A percentile compares a stretch with the other conserved stretches of the same genome.
These are phyloP conservation scores for Bacillus rossius DNA, from an alignment of 1,140 invertebrate genomes.

Conservation along the genomic window DNA sequence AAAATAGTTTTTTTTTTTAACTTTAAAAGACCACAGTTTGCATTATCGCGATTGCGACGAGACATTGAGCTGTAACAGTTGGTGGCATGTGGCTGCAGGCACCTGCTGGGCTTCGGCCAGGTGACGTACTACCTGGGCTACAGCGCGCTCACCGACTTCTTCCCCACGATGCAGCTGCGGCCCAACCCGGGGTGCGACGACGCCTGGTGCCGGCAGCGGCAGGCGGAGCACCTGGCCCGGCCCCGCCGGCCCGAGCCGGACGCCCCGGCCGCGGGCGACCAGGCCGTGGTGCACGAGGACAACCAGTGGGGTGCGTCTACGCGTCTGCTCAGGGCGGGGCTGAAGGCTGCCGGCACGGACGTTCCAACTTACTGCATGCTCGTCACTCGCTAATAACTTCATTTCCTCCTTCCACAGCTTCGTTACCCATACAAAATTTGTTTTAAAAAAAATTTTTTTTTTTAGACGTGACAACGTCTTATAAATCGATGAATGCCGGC, in stretches of 20 bases:
- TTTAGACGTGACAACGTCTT: too few species aligned
- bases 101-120: conserved; percentile 86
- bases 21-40: too few species aligned
- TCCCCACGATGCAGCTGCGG: conserved; percentile 87
- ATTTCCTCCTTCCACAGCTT: not conserved
- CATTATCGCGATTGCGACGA: too few species aligned
- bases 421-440: too few species aligned
- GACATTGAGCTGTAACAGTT: too few species aligned
- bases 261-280: conserved; percentile 43
- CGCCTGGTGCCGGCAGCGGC: conserved; percentile 63
- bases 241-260: conserved; percentile 37
- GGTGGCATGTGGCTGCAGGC: conserved; percentile 42
- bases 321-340: not conserved
- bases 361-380: not conserved
- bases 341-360: not conserved
- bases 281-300: conserved; percentile 68
- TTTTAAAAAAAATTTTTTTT: too few species aligned
- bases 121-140: conserved; percentile 94
- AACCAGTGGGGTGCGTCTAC: conserved; percentile 82
- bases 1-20: too few species aligned
- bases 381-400: not conserved
- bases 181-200: conserved; percentile 94
- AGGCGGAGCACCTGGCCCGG: conserved; percentile 57
- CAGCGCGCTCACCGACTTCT: conserved; percentile 94
- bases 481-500: too few species aligned